Evolutionary conservation across 2,113 vertebrate genomes (phyloP), one percentile per base, ranked within the genome.

Genomic region (Scolopax mira): DNA sequence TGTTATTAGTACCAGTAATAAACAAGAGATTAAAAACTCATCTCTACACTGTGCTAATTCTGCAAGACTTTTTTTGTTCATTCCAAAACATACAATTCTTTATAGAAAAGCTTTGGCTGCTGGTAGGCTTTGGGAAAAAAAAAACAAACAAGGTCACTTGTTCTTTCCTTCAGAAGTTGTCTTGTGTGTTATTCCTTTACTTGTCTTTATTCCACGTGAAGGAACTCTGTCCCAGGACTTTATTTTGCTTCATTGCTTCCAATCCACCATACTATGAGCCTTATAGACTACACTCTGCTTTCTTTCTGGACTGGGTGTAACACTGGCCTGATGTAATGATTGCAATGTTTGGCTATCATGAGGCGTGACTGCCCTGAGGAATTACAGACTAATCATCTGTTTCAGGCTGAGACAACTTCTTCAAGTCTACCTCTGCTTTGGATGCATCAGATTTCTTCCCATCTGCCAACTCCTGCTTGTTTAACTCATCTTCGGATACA

Each of bases 311-410:
- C 57, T 13, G 33, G 12, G 52, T 35, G 5, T 64, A 87, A 58
- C 21, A 13, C 22, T 35, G 52, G 3, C 33, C 39, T 88, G 33
- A 81, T 61, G 35, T 11, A 39, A 62, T 2, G 4, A n/a, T n/a
- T 92, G 52, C 46, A 85, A 65, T 2, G 2, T 48, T 41, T 3
- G 3, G 48, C 28, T 94, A 18, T 24, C 4, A 1, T 12, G 19
- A 54, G 39, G 3, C 6, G 9, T 46, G 17, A 65, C 18, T 88
- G 48, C 35, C 58, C 33, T 0, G 0, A 61, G 69, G 27, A 84
- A 46, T 18, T n/a, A 51, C 44, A 21, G 3, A 28, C 23, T 72
- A 15, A 79, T 37, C 37, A 46, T 54, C 24, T 73, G 11, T 70
- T 65, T n/a, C 37, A 61, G n/a, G 54, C 8, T 37, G 11, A 78